phyloP scores from a whole-genome alignment of 2,113 vertebrate species.

The Corythoichthys haematopterus region DNA sequence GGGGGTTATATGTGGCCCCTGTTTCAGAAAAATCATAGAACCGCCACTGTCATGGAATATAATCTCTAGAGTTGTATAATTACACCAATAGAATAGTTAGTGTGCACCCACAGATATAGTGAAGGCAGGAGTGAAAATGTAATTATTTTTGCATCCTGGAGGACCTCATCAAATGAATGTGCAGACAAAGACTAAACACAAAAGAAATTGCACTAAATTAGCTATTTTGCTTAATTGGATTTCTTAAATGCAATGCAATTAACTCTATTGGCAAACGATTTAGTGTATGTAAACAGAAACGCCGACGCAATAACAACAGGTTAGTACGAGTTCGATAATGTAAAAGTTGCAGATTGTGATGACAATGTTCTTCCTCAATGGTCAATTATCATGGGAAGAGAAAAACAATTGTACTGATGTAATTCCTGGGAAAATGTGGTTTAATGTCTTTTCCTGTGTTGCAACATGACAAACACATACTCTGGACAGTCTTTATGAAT shows the following conservation, averaged over 20 bases:
- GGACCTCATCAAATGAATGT: background rate
- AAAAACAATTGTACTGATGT: constrained; percentile 5
- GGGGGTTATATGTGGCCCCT: too few species aligned
- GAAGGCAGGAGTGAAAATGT: background rate
- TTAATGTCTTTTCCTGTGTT: background rate
- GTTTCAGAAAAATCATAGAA: too few species aligned
- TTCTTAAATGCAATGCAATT: background rate
- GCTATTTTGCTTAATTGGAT: background rate
- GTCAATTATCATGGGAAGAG: background rate
- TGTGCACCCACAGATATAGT: background rate
- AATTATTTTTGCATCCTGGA: background rate
- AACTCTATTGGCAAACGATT: background rate
- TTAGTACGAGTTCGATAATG: constrained; percentile 1
- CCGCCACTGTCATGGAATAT: background rate
- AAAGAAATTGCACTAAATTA: background rate
- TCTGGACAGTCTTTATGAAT: background rate
- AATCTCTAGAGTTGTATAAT: background rate
- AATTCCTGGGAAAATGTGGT: background rate
- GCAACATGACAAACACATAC: background rate
- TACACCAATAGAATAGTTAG: background rate
- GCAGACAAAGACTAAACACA: background rate
- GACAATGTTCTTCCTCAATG: constrained; percentile 3
- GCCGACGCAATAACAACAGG: background rate
- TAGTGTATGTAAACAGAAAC: background rate
- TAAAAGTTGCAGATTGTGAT: constrained; percentile 1